A percentile compares a stretch with the other conserved stretches of the same genome.
These are phyloP conservation scores for Rousettus madagascariensis DNA, from an alignment of 2,797 vertebrate genomes.

Conservation along the genomic window DNA sequence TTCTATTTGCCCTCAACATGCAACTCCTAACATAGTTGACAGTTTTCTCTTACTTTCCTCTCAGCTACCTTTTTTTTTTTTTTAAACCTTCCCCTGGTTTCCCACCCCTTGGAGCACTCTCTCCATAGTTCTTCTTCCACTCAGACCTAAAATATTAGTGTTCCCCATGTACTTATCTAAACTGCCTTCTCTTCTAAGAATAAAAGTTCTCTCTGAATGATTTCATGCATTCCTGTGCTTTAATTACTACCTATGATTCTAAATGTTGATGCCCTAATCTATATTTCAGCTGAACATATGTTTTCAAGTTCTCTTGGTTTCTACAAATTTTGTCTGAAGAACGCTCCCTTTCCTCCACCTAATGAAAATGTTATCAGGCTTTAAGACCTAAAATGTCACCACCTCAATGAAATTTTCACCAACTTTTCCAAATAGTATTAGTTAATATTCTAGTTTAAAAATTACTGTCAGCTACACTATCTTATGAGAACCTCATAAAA, in stretches of 20 bases:
- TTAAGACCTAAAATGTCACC: background rate
- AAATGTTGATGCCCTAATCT: background rate
- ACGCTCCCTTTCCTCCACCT: background rate
- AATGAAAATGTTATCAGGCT: background rate
- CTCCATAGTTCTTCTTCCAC: background rate
- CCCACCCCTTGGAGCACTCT: background rate
- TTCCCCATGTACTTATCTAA: background rate
- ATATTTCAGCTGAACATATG: background rate
- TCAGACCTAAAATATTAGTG: background rate
- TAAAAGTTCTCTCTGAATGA: background rate
- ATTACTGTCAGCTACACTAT: background rate
- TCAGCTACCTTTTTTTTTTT: background rate
- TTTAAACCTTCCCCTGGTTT: background rate
- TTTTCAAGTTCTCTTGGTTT: background rate
- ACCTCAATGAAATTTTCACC: background rate
- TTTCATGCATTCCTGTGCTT: background rate
- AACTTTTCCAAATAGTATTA: background rate
- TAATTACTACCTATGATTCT: background rate
- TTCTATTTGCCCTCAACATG: background rate
- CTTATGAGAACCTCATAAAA: constrained; percentile 6
- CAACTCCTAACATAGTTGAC: background rate
- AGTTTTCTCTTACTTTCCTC: background rate
- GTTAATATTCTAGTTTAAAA: constrained; percentile 13
- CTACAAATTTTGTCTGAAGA: background rate
- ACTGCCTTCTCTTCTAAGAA: background rate